Base-by-base conservation (phyloP, 2,113 vertebrate species). In the Redunca redunca region DNA sequence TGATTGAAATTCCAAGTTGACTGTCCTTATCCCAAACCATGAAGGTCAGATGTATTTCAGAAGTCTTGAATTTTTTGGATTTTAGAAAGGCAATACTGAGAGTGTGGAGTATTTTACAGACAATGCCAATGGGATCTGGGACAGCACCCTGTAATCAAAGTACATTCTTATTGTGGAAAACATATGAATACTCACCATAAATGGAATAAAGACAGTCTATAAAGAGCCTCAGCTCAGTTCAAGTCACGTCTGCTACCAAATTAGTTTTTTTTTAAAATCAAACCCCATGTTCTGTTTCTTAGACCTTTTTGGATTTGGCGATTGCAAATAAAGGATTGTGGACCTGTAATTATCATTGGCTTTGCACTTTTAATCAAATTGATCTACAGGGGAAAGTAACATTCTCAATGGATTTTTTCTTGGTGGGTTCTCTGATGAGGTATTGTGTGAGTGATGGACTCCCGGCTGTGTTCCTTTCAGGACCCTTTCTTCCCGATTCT, bases 291-390 rank as follows among this genome's bases (percentile, higher is more conserved):
- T 89, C 26, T 52, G 14, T 74, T 95, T 53, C 87, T 85, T 64
- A 88, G 60, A 96, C 30, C 23, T 58, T 77, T 95, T 81, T 90
- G 28, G 43, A 83, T 91, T 94, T 88, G 48, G 7, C 3, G 8
- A 40, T 55, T 89, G 52, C 26, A 16, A 52, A 4, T 88, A 88
- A 91, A 92, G 81, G 57, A 77, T 86, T 97, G 82, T 96, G 50
- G 64, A 94, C 62, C 28, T 89, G n/a, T 88, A 94, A 94, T 95
- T 95, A 40, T 94, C 58, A 21, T 67, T 91, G 64, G 19, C 30
- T 95, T 97, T 96, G 33, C 23, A 78, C 60, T 94, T 94, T 98
- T 94, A 95, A 92, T 97, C 74, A 91, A 95, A 88, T 85, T 88
- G 90, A 94, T 89, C 64, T 64, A 77, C 19, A 83, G 94, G 23